Evolutionary conservation across 2,113 vertebrate species (phyloP), one percentile per base, ranked within the genome.

Genomic region (Chaetops frenatus): DNA sequence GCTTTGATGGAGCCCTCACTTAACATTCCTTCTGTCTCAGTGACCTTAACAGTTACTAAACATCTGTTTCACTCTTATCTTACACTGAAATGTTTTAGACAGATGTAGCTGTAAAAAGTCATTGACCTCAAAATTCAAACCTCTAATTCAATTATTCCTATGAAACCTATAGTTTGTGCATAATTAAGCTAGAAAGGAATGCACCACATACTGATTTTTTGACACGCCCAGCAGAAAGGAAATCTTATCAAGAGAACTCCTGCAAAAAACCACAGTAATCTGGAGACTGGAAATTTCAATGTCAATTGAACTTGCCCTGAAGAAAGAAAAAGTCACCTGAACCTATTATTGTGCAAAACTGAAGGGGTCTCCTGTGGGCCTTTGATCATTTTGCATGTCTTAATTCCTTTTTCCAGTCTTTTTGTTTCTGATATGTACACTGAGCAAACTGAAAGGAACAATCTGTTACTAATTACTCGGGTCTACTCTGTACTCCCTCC

Each of bases 61-160:
- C 97, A 96, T 97, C 96, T 97, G 96, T 81, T 97, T 93, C 92
- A 56, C 76, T 72, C 80, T 74, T 65, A 90, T 44, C 88, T 91
- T 81, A 50, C 57, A 71, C 74, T 81, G 57, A 94, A 94, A 95
- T 93, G 61, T 91, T 97, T 95, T 70, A 93, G 82, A 72, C 94
- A 96, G 87, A 95, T 92, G 85, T 88, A 96, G 90, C 73, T 81
- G 73, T 93, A 96, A 96, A 93, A 92, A 94, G 79, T 77, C 94
- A 95, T 71, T 97, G 96, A 96, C 93, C 94, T 96, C 94, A 94
- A 95, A 97, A 94, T 74, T 67, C 84, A 92, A 95, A 86, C 50
- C 42, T 72, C 95, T 97, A 97, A 95, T 97, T 96, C 65, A 96
- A 96, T 97, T 97, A 96, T 80, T 96, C 90, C 92, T 94, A 71